phyloP scores from a whole-genome alignment of 2,888 invertebrate genomes.

The Aphodius sticticus region DNA sequence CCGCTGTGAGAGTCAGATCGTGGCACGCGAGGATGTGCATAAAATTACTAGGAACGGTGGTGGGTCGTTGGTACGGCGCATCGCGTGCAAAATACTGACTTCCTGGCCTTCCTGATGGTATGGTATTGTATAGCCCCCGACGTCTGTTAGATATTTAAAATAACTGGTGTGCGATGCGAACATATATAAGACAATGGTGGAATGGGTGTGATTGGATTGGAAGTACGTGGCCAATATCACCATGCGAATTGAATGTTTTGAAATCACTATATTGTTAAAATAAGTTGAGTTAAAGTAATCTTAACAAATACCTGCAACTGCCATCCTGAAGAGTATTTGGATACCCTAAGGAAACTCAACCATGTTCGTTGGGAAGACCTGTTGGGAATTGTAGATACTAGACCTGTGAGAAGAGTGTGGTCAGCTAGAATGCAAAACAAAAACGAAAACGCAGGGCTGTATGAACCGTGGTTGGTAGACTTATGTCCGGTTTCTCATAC shows the following conservation, averaged over 20 bases:
- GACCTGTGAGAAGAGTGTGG: no score
- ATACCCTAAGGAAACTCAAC: no score
- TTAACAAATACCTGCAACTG: no score
- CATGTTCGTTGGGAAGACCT: no score
- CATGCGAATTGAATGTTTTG: background rate
- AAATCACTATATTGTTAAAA: background rate
- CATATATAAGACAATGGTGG: background rate
- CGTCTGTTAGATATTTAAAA: slow-evolving; percentile 9
- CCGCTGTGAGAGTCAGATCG: slow-evolving; percentile 40
- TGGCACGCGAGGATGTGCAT: slow-evolving; percentile 59
- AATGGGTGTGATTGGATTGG: background rate
- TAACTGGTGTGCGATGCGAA: background rate
- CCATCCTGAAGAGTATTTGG: no score
- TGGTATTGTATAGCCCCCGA: slow-evolving; percentile 30
- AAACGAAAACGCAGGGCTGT: no score
- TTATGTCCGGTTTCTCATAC: no score
- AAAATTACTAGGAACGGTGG: slow-evolving; percentile 51
- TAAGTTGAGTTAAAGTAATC: no score
- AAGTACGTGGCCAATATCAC: background rate
- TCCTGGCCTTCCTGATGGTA: slow-evolving; percentile 37
- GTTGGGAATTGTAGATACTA: no score
- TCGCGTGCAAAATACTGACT: slow-evolving; percentile 50
- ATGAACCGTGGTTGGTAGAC: no score
- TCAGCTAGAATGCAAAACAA: no score
- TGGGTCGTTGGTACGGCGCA: slow-evolving; percentile 29